These are phyloP conservation scores for Mylabris sibirica DNA, from an alignment of 2,888 invertebrate genomes.

Conservation along the genomic window DNA sequence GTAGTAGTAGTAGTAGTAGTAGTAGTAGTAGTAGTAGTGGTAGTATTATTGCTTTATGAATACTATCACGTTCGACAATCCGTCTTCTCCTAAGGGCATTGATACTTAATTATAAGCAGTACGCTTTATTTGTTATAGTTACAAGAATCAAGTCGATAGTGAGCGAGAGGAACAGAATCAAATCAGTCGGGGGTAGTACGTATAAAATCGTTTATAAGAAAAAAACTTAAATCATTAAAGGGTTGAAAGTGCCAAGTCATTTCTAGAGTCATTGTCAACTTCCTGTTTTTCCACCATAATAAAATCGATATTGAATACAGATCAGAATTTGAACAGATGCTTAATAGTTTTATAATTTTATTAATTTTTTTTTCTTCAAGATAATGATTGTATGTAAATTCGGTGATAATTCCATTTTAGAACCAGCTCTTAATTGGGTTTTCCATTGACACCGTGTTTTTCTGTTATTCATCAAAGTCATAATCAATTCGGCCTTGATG, in stretches of 20 bases:
- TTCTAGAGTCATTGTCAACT: conserved; percentile 15
- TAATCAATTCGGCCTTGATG: conserved; percentile 38
- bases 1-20: not conserved
- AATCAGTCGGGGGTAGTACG: not conserved
- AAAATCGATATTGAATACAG: not conserved
- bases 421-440: conserved; percentile 31
- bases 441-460: conserved; percentile 28
- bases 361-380: conserved; percentile 5
- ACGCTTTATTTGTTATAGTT: not conserved
- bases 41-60: conserved; percentile 20
- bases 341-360: conserved; percentile 28
- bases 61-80: conserved; percentile 25
- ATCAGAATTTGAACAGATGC: conserved; percentile 22
- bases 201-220: not conserved
- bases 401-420: not conserved
- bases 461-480: conserved; percentile 35
- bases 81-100: conserved; percentile 19
- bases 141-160: not conserved
- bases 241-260: conserved; percentile 30
- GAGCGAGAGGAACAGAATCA: not conserved
- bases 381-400: not conserved
- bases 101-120: conserved; percentile 24
- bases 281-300: conserved; percentile 17
- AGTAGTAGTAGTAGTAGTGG: not conserved
- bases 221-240: conserved; percentile 14